phyloP scores from a whole-genome alignment of 92 coral and sea anemone species.

The Porites lobata region DNA sequence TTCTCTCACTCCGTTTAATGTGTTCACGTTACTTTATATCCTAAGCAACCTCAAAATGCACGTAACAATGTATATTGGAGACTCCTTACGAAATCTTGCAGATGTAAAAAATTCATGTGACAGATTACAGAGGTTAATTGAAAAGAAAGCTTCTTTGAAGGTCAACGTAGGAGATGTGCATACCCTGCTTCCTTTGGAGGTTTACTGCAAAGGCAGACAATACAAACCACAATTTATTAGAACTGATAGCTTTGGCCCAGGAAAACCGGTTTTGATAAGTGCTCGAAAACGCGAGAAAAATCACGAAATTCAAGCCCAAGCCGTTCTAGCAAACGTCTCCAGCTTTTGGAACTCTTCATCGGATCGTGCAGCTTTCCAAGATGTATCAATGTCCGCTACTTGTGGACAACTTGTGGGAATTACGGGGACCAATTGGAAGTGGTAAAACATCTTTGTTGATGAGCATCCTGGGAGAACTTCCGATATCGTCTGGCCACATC shows the following conservation, averaged over 20 bases:
- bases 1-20: conserved; percentile 9
- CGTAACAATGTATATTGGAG: conserved; percentile 21
- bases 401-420: conserved; percentile 30
- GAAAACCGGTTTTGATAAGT: conserved; percentile 9
- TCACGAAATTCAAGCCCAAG: neutral
- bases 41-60: neutral
- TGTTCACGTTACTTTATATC: conserved; percentile 17
- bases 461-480: conserved; percentile 89
- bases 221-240: conserved; percentile 9
- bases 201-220: conserved; percentile 2
- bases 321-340: neutral
- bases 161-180: neutral
- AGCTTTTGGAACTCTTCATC: conserved; percentile 28
- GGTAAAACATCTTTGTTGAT: conserved; percentile 88
- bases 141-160: conserved; percentile 3
- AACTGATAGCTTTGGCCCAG: conserved; percentile 14
- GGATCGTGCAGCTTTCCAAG: conserved; percentile 16
- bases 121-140: conserved; percentile 30
- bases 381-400: conserved; percentile 11
- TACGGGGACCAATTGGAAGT: conserved; percentile 49
- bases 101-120: conserved; percentile 18
- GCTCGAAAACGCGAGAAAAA: neutral
- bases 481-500: conserved; percentile 78
- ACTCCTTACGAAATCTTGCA: conserved; percentile 2
- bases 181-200: neutral